phyloP scores from a whole-genome alignment of 1,140 invertebrate species.

The Diplogasteroides magnus region DNA sequence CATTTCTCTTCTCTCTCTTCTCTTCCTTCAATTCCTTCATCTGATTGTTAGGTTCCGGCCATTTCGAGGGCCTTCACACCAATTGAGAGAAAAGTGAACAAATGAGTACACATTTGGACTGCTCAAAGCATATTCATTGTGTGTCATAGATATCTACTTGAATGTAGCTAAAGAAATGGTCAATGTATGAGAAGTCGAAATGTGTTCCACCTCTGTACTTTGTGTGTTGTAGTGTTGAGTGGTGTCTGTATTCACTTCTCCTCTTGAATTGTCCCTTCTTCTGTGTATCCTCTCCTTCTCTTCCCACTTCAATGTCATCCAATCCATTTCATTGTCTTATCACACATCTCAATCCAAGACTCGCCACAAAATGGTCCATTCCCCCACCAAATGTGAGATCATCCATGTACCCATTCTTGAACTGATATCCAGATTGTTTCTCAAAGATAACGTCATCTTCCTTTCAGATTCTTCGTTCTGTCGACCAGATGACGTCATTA shows the following conservation, averaged over 20 bases:
- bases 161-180: too few relatives aligned
- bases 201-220: too few relatives aligned
- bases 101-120: too few relatives aligned
- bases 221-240: not conserved
- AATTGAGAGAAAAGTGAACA: too few relatives aligned
- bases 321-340: not conserved
- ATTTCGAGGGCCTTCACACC: too few relatives aligned
- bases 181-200: too few relatives aligned
- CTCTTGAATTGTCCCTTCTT: not conserved
- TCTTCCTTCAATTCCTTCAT: not conserved
- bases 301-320: not conserved
- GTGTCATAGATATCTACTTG: too few relatives aligned
- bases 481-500: constrained; percentile 39
- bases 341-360: not conserved
- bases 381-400: constrained; percentile 9
- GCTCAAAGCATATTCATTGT: too few relatives aligned
- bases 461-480: constrained; percentile 38
- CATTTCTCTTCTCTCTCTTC: constrained; percentile 4
- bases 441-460: too few relatives aligned
- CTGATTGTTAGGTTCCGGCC: too few relatives aligned
- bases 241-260: not conserved
- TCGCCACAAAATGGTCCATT: not conserved
- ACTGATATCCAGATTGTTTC: not conserved
- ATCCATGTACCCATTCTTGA: constrained; percentile 7
- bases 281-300: not conserved